Conservation (phyloP, 1,140 invertebrate species). For the Temnothorax nylanderi region DNA sequence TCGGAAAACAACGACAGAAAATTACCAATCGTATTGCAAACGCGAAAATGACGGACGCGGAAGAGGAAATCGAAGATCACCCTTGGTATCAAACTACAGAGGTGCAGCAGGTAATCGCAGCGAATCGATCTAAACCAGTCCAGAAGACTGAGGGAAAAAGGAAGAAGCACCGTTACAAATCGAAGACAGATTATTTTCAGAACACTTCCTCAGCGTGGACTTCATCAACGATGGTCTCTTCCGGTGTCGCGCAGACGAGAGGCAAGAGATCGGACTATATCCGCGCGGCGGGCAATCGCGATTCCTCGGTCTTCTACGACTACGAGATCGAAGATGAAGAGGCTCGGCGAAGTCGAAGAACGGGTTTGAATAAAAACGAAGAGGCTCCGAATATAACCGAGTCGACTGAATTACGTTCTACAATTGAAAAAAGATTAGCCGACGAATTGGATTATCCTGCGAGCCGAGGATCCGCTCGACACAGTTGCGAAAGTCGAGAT, state of each 20-base stretch:
- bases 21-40: not conserved
- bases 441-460: conserved; percentile 33
- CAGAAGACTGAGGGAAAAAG: not conserved
- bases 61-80: not conserved
- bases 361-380: conserved; percentile 14
- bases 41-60: not conserved
- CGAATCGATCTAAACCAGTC: not conserved
- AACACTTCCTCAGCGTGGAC: not conserved
- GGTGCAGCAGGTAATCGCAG: conserved; percentile 26
- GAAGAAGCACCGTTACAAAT: not conserved
- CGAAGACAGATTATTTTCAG: not conserved
- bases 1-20: not conserved
- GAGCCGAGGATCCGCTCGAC: not conserved
- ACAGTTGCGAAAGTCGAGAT: not conserved
- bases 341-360: conserved; percentile 2
- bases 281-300: not conserved
- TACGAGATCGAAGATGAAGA: conserved; percentile 3
- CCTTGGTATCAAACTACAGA: conserved; percentile 36
- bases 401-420: conserved; percentile 23
- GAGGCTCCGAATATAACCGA: not conserved
- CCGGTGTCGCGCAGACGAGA: not conserved
- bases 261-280: conserved; percentile 21
- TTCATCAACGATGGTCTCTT: not conserved
- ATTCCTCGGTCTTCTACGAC: conserved; percentile 10
- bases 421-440: conserved; percentile 47